Evolutionary conservation across 2,888 invertebrate species (phyloP).

Genomic region (Mechanitis messenoides): DNA sequence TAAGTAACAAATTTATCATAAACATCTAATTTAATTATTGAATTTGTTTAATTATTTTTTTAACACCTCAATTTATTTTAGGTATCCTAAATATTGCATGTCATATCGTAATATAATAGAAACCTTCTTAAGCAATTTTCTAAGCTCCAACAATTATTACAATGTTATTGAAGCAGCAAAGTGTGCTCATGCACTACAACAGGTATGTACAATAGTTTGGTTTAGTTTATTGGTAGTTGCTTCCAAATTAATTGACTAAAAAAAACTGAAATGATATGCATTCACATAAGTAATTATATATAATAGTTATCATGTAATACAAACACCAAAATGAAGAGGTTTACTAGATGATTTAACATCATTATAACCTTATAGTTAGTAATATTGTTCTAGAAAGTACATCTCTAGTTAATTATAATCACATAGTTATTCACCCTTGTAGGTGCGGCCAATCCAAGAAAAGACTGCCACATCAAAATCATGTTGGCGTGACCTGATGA

Average conservation of each 20-base stretch:
- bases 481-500: slow-evolving; percentile 62
- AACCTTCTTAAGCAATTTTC: slow-evolving; percentile 43
- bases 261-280: no score
- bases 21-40: no score
- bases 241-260: no score
- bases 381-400: no score
- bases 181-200: slow-evolving; percentile 62
- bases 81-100: slow-evolving; percentile 64
- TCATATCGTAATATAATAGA: slow-evolving; percentile 56
- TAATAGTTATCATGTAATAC: no score
- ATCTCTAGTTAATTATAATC: no score
- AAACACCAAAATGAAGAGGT: no score
- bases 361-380: no score
- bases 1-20: neutral
- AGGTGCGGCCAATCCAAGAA: slow-evolving; percentile 62
- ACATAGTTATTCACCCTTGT: slow-evolving; percentile 10
- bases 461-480: slow-evolving; percentile 56
- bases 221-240: no score
- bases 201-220: slow-evolving; percentile 40
- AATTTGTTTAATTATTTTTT: no score
- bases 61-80: slow-evolving; percentile 32
- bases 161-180: slow-evolving; percentile 62
- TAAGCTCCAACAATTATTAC: slow-evolving; percentile 47
- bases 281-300: no score
- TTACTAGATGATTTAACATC: no score